Evolutionary conservation across 1,140 invertebrate species (phyloP), one percentile per base, ranked within the genome.

Genomic region (Musca domestica): DNA sequence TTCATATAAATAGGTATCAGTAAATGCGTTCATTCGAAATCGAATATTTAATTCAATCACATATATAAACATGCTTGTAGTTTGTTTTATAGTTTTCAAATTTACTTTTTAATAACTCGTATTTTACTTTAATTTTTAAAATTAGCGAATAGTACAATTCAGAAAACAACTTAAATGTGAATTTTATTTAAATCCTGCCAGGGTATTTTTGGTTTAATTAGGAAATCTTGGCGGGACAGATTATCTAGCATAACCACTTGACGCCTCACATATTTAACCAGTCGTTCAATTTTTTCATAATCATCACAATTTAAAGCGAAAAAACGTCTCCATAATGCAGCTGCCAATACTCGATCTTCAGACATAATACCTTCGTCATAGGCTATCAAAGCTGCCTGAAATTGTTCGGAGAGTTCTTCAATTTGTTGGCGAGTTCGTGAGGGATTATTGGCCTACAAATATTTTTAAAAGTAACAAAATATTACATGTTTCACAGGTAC

Each of bases 311-410:
- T 80, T 68, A 85, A 84, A 68, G 85, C 83, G 71, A 94, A 92
- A 73, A 95, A 87, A 68, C 90, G 86, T 72, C 91, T 86, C 94
- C 94, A 96, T n/a, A 96, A 69, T 12, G 92, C 92, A 30, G 86
- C 87, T 20, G 94, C 93, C 67, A 96, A 82, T 9, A 89, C 82
- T 68, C 82, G 85, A 76, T 94, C 92, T 76, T 90, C 87, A 51
- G 86, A 86, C 72, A 88, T 83, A 15, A 95, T 74, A 20, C 92
- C 93, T 85, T 95, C 93, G 81, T 96, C 93, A 75, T 95, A 95
- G n/a, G 86, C 86, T 70, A 95, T 86, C 22, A 95, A 75, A 49
- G 91, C 87, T n/a, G 91, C 92, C 81, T 93, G 90, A 78, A 95
- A 92, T 76, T 95, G 90, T 70, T 92, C 85, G 10, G 87, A 88